Evolutionary conservation across 2,113 vertebrate genomes (phyloP).

Genomic region (Colaptes auratus): DNA sequence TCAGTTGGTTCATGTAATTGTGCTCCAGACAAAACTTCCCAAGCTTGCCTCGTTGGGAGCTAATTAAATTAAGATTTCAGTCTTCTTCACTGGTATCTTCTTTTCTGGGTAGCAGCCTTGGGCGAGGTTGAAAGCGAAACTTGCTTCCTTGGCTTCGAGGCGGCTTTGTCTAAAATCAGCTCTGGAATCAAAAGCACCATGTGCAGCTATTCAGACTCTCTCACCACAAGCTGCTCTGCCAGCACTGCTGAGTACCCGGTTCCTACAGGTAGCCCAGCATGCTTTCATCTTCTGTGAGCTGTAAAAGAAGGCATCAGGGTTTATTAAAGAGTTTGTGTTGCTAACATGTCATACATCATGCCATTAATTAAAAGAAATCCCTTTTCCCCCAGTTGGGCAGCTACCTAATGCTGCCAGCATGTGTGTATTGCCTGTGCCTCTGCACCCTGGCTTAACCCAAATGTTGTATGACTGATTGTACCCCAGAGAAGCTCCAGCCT

Average conservation of each 20-base stretch:
- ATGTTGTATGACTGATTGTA: slow-evolving; percentile 24
- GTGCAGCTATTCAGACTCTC: slow-evolving; percentile 43
- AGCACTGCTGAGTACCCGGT: not conserved
- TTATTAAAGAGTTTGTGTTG: slow-evolving; percentile 41
- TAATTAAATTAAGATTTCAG: slow-evolving; percentile 54
- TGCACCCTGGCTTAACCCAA: slow-evolving; percentile 59
- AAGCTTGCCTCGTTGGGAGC: not conserved
- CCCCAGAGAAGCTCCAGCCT: slow-evolving; percentile 62
- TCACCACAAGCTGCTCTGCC: slow-evolving; percentile 40
- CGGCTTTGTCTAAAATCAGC: slow-evolving; percentile 30
- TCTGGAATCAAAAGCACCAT: slow-evolving; percentile 29
- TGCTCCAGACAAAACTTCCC: not conserved
- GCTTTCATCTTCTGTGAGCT: slow-evolving; percentile 46
- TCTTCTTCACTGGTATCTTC: not conserved
- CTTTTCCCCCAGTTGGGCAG: slow-evolving; percentile 52
- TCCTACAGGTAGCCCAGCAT: not conserved
- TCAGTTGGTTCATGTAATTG: not conserved
- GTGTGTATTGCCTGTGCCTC: slow-evolving; percentile 61
- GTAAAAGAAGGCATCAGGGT: not conserved
- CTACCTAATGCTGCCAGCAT: slow-evolving; percentile 19
- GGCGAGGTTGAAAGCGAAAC: slow-evolving; percentile 39
- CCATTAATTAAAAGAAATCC: slow-evolving; percentile 74
- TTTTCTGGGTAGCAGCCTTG: slow-evolving; percentile 19
- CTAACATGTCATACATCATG: slow-evolving; percentile 42
- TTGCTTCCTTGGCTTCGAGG: slow-evolving; percentile 35